Evolutionary conservation across 2,113 vertebrate genomes (phyloP).

Genomic region (Xiphias gladius): DNA sequence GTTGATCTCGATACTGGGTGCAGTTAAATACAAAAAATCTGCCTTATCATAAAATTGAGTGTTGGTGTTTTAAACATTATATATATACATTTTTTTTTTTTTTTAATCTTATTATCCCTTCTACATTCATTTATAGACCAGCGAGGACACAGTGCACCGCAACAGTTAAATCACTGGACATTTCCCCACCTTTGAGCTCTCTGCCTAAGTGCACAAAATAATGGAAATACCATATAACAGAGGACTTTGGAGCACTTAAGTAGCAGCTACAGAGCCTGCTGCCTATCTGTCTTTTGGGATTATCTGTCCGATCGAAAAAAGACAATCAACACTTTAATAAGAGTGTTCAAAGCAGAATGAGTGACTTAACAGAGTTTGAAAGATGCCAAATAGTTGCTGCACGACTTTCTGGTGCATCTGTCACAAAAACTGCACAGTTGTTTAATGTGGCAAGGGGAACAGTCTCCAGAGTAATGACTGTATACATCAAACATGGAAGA

Average conservation of each 20-base stretch:
- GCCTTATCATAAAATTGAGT: neutral
- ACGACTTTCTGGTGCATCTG: slow-evolving; percentile 41
- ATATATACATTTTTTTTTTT: neutral
- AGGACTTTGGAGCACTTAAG: neutral
- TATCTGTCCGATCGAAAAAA: neutral
- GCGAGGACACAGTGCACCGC: neutral
- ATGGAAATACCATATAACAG: slow-evolving; percentile 8
- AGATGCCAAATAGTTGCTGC: slow-evolving; percentile 61
- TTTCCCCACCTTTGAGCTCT: neutral
- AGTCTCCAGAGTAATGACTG: slow-evolving; percentile 57
- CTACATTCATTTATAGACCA: neutral
- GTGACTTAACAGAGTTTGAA: slow-evolving; percentile 63
- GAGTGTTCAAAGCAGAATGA: slow-evolving; percentile 31
- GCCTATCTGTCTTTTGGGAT: neutral
- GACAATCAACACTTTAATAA: neutral
- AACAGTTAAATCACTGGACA: neutral
- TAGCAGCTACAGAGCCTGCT: neutral
- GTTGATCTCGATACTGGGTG: neutral
- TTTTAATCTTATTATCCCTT: neutral
- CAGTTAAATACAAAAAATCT: neutral
- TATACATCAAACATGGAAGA: slow-evolving; percentile 44
- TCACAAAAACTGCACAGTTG: slow-evolving; percentile 57
- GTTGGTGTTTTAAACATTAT: neutral
- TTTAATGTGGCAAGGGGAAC: slow-evolving; percentile 56
- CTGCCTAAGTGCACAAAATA: neutral